Conservation (phyloP, 2,797 vertebrate genomes). For the Labroides dimidiatus region DNA sequence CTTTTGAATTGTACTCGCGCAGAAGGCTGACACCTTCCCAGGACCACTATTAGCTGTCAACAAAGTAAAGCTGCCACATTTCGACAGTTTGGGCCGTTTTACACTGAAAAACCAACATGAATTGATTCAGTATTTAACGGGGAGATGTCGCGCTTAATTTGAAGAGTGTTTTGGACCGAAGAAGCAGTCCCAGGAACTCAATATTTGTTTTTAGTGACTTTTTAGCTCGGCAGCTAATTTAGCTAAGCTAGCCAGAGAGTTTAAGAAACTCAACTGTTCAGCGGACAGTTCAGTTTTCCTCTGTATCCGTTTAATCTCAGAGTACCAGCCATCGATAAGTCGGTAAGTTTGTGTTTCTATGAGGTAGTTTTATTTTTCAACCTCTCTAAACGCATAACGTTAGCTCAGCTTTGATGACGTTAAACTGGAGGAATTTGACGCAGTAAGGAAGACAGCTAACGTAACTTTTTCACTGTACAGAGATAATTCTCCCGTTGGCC, state of each 20-base stretch:
- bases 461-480: no score
- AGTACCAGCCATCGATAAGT: neutral
- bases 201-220: slow-evolving; percentile 21
- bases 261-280: slow-evolving; percentile 29
- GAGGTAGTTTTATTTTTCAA: neutral
- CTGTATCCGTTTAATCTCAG: no score
- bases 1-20: slow-evolving; percentile 82
- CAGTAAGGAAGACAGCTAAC: no score
- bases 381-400: neutral
- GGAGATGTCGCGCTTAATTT: slow-evolving; percentile 12
- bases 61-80: slow-evolving; percentile 25
- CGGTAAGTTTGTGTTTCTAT: slow-evolving; percentile 50
- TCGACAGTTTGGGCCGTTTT: slow-evolving; percentile 7
- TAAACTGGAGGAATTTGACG: neutral
- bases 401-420: neutral
- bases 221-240: slow-evolving; percentile 44
- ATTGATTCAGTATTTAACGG: neutral
- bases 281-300: slow-evolving; percentile 26
- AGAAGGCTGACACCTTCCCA: slow-evolving; percentile 26
- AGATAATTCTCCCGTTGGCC: no score
- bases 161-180: slow-evolving; percentile 18
- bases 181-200: slow-evolving; percentile 3
- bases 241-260: slow-evolving; percentile 46
- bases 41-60: slow-evolving; percentile 43
- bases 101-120: slow-evolving; percentile 25